Evolutionary conservation across 2,113 vertebrate genomes (phyloP).

Genomic region (Condylura cristata): DNA sequence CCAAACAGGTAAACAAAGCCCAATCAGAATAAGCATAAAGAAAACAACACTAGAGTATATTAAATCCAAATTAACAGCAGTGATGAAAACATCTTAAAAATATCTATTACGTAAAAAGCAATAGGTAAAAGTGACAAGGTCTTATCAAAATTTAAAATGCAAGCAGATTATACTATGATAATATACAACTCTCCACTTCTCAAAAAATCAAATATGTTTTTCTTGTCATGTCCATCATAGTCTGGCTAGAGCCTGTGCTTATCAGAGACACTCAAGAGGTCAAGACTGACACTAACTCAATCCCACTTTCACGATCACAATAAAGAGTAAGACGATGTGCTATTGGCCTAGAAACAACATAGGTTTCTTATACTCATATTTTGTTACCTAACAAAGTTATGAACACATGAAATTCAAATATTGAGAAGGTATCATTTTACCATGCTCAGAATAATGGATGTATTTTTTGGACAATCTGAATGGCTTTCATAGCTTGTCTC

Average conservation of each 20-base stretch:
- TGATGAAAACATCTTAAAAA: not conserved
- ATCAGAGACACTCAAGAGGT: not conserved
- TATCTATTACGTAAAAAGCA: not conserved
- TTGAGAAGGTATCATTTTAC: not conserved
- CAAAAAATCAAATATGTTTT: not conserved
- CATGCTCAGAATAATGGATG: not conserved
- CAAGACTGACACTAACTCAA: not conserved
- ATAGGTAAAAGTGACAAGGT: not conserved
- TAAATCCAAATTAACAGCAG: not conserved
- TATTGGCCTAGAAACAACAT: not conserved
- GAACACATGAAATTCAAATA: not conserved
- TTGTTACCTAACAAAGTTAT: not conserved
- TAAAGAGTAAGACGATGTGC: not conserved
- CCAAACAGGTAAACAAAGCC: not conserved
- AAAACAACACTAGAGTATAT: not conserved
- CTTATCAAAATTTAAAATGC: not conserved
- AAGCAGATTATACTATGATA: not conserved
- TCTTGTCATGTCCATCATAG: not conserved
- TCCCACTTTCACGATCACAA: not conserved
- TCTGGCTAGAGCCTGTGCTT: not conserved
- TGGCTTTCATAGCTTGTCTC: not conserved
- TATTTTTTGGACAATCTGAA: not conserved
- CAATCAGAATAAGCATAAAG: not conserved
- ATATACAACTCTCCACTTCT: not conserved
- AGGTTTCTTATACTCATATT: not conserved